Base-by-base conservation (phyloP, 2,797 vertebrate species). In the Acanthurus leucopareius region DNA sequence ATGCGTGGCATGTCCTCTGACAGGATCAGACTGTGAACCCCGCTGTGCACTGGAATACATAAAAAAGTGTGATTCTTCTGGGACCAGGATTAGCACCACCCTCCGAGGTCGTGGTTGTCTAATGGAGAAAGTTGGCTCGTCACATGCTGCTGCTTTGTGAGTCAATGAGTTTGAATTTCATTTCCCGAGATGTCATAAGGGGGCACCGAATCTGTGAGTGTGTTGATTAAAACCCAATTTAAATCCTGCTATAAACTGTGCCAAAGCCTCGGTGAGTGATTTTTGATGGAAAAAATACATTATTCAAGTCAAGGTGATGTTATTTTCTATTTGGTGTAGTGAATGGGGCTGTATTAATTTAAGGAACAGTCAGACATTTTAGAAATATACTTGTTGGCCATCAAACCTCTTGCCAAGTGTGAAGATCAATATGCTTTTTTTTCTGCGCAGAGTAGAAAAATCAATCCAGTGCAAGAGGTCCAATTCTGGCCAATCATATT, bases 141-240 rank as follows among this genome's bases (percentile, higher is more conserved):
- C 86, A 83, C 62, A 42, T 62, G 62, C 62, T 66, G 74, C 82
- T 86, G 80, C 76, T 91, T 84, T 91, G 77, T 76, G 79, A 89
- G 87, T 89, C 80, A 90, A 77, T 86, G 89, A 88, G 84, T 82
- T 77, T 86, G 80, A 86, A 89, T 89, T 89, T 84, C 71, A 90
- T 88, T 88, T 88, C 80, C 83, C 5, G n/a, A 66, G 61, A 84
- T 90, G 88, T 89, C 84, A 87, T 66, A 35, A 78, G 80, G 76
- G 82, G 70, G 65, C 83, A 88, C 47, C 59, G 86, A 79, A 83
- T 88, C 73, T 88, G 56, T 61, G 79, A 88, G 74, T 47, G 80
- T 82, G 87, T 85, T 90, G 88, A 90, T 92, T 92, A 90, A 86
- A 91, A 84, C 66, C 66, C 79, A 77, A 88, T 89, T 88, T 83